Evolutionary conservation across 2,113 vertebrate species (phyloP).

Genomic region (Budorcas taxicolor): DNA sequence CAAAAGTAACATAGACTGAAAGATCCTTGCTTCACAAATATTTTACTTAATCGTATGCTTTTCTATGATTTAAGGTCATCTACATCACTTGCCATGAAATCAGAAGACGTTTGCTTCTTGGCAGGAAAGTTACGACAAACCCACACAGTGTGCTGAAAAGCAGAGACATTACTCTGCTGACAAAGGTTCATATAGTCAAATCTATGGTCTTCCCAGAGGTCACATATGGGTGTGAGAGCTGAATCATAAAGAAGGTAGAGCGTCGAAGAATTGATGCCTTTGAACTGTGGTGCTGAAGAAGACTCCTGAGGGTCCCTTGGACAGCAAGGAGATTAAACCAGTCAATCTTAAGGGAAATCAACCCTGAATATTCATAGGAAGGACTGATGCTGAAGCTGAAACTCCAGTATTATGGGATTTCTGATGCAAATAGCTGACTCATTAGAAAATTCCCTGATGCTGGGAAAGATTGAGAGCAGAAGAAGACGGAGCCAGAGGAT

Average conservation of each 20-base stretch:
- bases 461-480: background rate
- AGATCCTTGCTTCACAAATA: background rate
- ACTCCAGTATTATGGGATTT: background rate
- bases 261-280: background rate
- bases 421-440: background rate
- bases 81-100: background rate
- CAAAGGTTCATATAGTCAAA: background rate
- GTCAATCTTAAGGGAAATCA: background rate
- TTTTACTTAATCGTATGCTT: background rate
- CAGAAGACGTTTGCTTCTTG: background rate
- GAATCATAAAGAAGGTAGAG: background rate
- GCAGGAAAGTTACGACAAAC: background rate
- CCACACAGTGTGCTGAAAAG: background rate
- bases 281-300: background rate
- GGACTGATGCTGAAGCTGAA: background rate
- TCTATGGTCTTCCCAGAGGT: background rate
- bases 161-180: background rate
- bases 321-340: background rate
- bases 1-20: background rate
- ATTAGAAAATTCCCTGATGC: background rate
- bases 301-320: background rate
- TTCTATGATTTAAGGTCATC: background rate
- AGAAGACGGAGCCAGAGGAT: background rate
- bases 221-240: background rate
- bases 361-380: background rate